Evolutionary conservation across 92 coral and sea anemone species (phyloP), one percentile per base, ranked within the genome.

Genomic region (Palythoa grandiflora): DNA sequence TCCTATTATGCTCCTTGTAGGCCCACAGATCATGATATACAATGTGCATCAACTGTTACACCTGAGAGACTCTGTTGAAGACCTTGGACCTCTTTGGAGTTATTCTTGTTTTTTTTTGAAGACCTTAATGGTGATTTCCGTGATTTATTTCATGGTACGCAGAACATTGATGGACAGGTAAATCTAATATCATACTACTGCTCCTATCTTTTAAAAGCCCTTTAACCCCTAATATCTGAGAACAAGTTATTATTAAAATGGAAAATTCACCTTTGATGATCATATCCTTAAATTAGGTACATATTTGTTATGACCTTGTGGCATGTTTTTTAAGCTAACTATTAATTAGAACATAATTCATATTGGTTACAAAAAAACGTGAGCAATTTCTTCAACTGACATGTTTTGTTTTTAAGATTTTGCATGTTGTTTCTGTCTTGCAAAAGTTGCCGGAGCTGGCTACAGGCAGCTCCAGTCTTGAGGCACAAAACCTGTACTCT

Each of bases 391-490:
- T 13, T 13, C 2, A 7, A 57, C 11, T 57, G 65, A 17, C 3
- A 57, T 57, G 65, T 57, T 57, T 57, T 57, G 65, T 57, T 3
- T 55, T 21, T 37, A 37, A 74, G 83, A 74, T 75, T 17, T 38
- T 75, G 28, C 84, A 76, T 74, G 83, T 74, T 73, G 83, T 86
- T 60, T 75, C 89, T 44, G 77, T 77, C 54, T 20, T 40, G 53
- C 89, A 87, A 77, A 87, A 87, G 89, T 77, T 87, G 37, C 89
- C 89, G 44, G 89, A 87, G 78, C 71, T 87, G 85, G 89, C 78
- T 12, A 63, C 89, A 6, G 85, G 59, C 0, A 48, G 77, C 78
- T 63, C 84, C 71, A 87, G 36, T 9, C 39, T 47, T n/a, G 90
- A 68, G 53, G 79, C 85, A 1, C 78, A 78, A 87, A 87, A 51